Evolutionary conservation across 2,888 invertebrate species (phyloP), one percentile per base, ranked within the genome.

Genomic region (Blastobasis adustella): DNA sequence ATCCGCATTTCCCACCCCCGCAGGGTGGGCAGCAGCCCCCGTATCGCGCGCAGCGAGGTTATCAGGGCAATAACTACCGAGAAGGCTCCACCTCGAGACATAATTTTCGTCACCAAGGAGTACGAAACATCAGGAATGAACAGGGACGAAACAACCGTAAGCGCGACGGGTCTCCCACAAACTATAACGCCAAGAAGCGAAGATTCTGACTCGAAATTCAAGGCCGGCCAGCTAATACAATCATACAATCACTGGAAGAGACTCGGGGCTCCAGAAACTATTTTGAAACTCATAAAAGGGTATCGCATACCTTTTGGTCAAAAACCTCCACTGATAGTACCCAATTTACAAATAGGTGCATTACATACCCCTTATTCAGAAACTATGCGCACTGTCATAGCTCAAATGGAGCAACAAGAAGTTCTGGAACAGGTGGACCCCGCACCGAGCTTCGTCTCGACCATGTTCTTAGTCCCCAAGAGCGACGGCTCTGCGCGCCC

Each of bases 151-250:
- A 38, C 44, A 9, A 10, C 1, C 49, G 49, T 3, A 46, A 37
- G 4, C 38, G 10, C 38, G n/a, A 3, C 42, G 9, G 46, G 5
- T 46, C 48, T 8, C 10, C 47, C 0, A 39, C 48, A 4, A 41
- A 39, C 10, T 44, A 47, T 37, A 50, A 41, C 9, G 46, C 46
- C 4, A 45, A 37, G 7, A 47, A 49, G 39, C 45, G 43, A 7
- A 55, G 53, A 51, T 50, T 51, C 41, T 60, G 57, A 60, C 58
- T 54, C 50, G 42, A 39, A 5, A 6, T 58, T 60, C 42, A 37
- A 37, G 23, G 60, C 55, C 1, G 57, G 57, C 39, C 54, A 47
- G 5, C 51, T 58, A 5, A 45, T 40, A 3, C 41, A 50, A 5
- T 58, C 47, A 10, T 40, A 52, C 10, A 6, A 53, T 9, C 7